Conservation (phyloP, 2,888 invertebrate genomes). For the Agonopterix heracliana region DNA sequence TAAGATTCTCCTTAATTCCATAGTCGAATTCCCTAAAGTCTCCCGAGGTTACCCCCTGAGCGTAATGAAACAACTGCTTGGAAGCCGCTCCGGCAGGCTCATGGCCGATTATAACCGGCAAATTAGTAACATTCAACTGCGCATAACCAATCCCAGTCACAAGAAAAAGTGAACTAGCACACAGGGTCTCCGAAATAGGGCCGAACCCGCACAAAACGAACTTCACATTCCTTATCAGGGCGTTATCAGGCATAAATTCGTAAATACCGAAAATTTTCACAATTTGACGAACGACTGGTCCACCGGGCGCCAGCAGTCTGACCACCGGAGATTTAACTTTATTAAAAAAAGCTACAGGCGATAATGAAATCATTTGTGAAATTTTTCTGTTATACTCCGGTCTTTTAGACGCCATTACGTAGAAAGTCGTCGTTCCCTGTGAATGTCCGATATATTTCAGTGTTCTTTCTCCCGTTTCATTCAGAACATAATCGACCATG, state of each 20-base stretch:
- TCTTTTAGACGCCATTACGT: slow-evolving; percentile 69
- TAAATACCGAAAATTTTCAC: slow-evolving; percentile 63
- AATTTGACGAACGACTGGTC: slow-evolving; percentile 28
- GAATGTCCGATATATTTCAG: slow-evolving; percentile 83
- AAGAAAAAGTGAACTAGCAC: slow-evolving; percentile 77
- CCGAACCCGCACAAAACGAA: slow-evolving; percentile 55
- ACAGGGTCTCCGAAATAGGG: slow-evolving; percentile 64
- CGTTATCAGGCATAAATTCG: slow-evolving; percentile 80
- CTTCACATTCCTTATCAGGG: slow-evolving; percentile 62
- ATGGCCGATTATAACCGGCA: slow-evolving; percentile 73
- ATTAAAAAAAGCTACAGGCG: slow-evolving; percentile 74
- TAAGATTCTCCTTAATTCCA: slow-evolving; percentile 35
- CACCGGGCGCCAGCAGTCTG: slow-evolving; percentile 38
- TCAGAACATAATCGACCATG: slow-evolving; percentile 82
- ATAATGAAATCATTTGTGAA: slow-evolving; percentile 69
- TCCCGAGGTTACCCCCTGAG: slow-evolving; percentile 54
- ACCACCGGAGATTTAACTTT: slow-evolving; percentile 49
- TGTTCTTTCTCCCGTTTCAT: slow-evolving; percentile 62
- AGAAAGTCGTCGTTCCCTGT: slow-evolving; percentile 79
- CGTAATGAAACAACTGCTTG: slow-evolving; percentile 72
- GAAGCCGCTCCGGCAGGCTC: slow-evolving; percentile 73
- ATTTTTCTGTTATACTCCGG: slow-evolving; percentile 76
- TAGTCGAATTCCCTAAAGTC: slow-evolving; percentile 49
- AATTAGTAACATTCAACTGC: slow-evolving; percentile 75
- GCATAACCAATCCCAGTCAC: slow-evolving; percentile 73